Evolutionary conservation across 2,797 vertebrate species (phyloP).

Genomic region (Tenualosa ilisha): DNA sequence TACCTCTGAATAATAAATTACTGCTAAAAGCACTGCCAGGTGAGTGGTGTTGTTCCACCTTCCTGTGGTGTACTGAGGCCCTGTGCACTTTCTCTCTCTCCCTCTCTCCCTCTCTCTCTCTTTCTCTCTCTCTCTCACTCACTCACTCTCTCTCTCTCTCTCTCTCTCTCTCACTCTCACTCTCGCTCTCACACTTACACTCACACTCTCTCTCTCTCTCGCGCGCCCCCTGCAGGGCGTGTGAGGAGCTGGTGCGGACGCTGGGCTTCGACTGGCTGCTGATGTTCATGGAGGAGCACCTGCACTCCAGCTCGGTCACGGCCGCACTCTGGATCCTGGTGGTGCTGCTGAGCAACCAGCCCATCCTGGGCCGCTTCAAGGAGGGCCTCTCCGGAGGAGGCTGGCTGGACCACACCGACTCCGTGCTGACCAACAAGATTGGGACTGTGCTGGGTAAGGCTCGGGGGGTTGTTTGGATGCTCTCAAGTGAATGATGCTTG

Average conservation of each 20-base stretch:
- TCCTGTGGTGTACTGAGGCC: neutral
- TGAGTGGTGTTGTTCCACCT: neutral
- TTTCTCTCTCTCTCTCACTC: no score
- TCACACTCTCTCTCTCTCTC: neutral
- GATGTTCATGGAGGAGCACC: conserved; percentile 97
- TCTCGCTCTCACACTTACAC: no score
- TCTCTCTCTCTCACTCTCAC: no score
- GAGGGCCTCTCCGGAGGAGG: conserved; percentile 94
- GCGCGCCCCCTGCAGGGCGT: conserved; percentile 76
- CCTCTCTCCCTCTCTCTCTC: no score
- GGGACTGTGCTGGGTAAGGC: conserved; percentile 94
- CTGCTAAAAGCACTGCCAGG: neutral
- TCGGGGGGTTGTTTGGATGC: no score
- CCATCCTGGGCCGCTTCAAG: conserved; percentile 91
- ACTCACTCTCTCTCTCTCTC: no score
- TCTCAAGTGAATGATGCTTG: no score
- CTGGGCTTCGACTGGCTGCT: conserved; percentile 96
- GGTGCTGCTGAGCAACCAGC: conserved; percentile 89
- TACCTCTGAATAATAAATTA: neutral
- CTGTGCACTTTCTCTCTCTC: neutral
- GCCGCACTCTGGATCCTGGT: conserved; percentile 93
- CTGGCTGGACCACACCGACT: conserved; percentile 98
- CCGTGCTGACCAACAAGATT: conserved; percentile 96
- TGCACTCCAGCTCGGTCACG: conserved; percentile 92
- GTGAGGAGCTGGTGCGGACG: conserved; percentile 90